These are phyloP conservation scores for Drosophila kanekoi DNA, from an alignment of 2,888 invertebrate genomes.

Conservation along the genomic window DNA sequence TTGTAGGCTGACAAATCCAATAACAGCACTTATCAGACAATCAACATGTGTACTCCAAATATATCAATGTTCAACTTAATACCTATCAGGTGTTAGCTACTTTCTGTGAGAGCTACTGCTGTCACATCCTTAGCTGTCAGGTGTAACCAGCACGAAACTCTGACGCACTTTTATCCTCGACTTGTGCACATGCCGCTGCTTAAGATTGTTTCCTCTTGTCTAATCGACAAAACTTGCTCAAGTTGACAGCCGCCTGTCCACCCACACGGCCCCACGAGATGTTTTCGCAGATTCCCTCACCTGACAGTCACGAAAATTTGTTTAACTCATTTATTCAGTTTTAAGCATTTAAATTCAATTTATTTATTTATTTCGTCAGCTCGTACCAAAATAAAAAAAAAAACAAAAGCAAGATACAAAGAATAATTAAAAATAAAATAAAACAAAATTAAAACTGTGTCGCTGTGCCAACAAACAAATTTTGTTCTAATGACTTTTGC, in stretches of 20 bases:
- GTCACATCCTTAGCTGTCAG: slow-evolving; percentile 33
- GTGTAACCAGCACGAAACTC: neutral
- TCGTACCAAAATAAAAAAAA: slow-evolving; percentile 3
- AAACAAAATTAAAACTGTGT: slow-evolving; percentile 55
- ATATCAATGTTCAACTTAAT: neutral
- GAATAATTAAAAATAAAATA: neutral
- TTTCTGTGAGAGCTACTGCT: slow-evolving; percentile 8
- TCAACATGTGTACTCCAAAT: slow-evolving; percentile 4
- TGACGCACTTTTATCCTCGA: slow-evolving; percentile 52
- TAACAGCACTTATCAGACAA: slow-evolving; percentile 36
- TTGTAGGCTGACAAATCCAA: slow-evolving; percentile 52
- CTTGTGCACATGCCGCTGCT: slow-evolving; percentile 17
- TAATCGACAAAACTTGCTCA: slow-evolving; percentile 63
- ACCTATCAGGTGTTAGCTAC: slow-evolving; percentile 42
- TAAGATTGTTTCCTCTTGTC: slow-evolving; percentile 65
- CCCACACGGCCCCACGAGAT: slow-evolving; percentile 53
- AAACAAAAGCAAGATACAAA: neutral
- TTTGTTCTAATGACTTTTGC: slow-evolving; percentile 70
- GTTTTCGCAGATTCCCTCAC: slow-evolving; percentile 26
- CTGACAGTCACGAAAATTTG: slow-evolving; percentile 39
- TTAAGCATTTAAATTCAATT: slow-evolving; percentile 65
- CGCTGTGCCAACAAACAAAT: slow-evolving; percentile 69
- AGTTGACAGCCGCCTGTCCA: slow-evolving; percentile 69
- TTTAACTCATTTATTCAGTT: slow-evolving; percentile 40
- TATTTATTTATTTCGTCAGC: slow-evolving; percentile 50